Evolutionary conservation across 2,888 invertebrate species (phyloP).

Genomic region (Leucoptera coffeella): DNA sequence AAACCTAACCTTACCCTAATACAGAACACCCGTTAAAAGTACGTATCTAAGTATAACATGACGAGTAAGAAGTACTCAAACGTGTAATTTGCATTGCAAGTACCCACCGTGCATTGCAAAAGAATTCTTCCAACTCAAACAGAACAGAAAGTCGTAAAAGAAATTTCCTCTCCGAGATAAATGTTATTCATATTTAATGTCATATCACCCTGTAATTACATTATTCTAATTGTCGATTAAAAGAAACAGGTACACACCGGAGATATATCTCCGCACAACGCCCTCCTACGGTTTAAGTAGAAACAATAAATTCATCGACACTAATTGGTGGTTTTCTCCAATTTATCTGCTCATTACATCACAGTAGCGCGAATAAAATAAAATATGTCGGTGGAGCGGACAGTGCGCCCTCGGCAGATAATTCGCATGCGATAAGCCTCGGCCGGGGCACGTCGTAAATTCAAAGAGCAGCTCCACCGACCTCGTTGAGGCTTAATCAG

Average conservation of each 20-base stretch:
- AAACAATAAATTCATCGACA: slow-evolving; percentile 55
- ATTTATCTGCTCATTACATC: slow-evolving; percentile 56
- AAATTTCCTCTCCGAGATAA: no score
- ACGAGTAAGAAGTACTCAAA: no score
- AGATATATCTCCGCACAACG: no score
- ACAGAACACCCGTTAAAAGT: no score
- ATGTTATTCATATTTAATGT: no score
- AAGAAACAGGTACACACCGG: slow-evolving; percentile 22
- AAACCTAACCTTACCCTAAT: no score
- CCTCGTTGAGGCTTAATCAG: slow-evolving; percentile 47
- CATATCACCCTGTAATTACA: slow-evolving; percentile 23
- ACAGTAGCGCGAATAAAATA: slow-evolving; percentile 55
- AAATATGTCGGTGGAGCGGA: slow-evolving; percentile 45
- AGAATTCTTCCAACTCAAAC: no score
- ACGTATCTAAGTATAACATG: no score
- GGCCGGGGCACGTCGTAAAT: slow-evolving; percentile 53
- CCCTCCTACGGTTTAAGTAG: slow-evolving; percentile 53
- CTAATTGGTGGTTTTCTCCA: slow-evolving; percentile 55
- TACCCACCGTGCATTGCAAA: no score
- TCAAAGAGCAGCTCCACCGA: slow-evolving; percentile 46
- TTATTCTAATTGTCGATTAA: slow-evolving; percentile 29
- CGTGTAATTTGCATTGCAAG: no score
- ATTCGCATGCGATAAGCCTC: slow-evolving; percentile 52
- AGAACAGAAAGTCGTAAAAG: no score
- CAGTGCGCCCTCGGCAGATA: slow-evolving; percentile 48